Evolutionary conservation across 2,888 invertebrate genomes (phyloP), one percentile per base, ranked within the genome.

Genomic region (Pseudanteris insignis): DNA sequence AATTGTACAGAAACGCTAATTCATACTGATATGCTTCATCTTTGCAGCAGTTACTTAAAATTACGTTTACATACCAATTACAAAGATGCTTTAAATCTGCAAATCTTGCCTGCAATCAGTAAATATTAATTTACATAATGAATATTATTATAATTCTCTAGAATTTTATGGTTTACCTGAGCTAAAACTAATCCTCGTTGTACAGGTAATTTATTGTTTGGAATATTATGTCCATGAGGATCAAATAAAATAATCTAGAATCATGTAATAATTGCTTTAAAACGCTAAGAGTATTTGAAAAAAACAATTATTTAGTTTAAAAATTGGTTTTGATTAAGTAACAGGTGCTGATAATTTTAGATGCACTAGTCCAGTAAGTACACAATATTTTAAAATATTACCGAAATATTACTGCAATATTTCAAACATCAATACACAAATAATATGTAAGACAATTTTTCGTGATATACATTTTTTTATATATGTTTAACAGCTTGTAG

Each of bases 201-300:
- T 15, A 18, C 5, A 0, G 46, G 33, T 14, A 38, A 40, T 33
- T 47, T 48, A 2, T n/a, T 2, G 62, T 74, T 51, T 2, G 34
- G 12, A 30, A 68, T 72, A 26, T 66, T 63, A 40, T 79, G 79
- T 11, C 73, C 81, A 66, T 84, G 84, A 0, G 84, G 83, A 71
- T 84, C 84, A 25, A 84, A 78, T 12, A 84, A 67, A 12, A 80
- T 82, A 15, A 83, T 79, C 84, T 84, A 18, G 6, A 18, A 18
- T 3, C 3, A 6, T 18, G 18, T 4, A 18, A 18, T 4, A 18
- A n/a, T n/a, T n/a, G n/a, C n/a, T n/a, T n/a, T n/a, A 11, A 18
- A 30, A 38, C 7, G 15, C 4, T 10, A 44, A 18, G 18, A 10
- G 4, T 2, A 28, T 40, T 41, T 10, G 21, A 13, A 26, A 26